Evolutionary conservation across 2,113 vertebrate species (phyloP).

Genomic region (Collichthys lucidus): DNA sequence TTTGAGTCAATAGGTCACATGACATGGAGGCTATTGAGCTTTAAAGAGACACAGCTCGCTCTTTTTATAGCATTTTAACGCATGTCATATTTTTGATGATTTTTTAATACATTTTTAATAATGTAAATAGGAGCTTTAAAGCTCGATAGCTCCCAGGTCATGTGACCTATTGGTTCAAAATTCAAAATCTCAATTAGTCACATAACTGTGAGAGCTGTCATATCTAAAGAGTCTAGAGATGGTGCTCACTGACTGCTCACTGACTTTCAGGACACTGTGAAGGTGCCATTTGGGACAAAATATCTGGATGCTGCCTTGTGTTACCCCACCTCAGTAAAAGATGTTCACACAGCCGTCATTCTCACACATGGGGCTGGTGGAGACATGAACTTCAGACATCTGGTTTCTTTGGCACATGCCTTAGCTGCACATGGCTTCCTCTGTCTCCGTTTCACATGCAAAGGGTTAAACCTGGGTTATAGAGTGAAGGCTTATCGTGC

Average conservation of each 20-base stretch:
- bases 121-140: no score
- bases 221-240: background rate
- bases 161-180: no score
- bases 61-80: no score
- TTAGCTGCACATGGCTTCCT: conserved; percentile 85
- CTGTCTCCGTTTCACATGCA: conserved; percentile 94
- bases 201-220: background rate
- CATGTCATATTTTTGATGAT: no score
- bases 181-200: no score
- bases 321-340: conserved; percentile 71
- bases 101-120: no score
- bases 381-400: conserved; percentile 91
- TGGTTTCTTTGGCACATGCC: conserved; percentile 86
- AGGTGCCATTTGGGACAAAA: conserved; percentile 90
- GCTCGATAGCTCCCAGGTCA: no score
- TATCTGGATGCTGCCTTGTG: conserved; percentile 87
- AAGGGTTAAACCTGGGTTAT: conserved; percentile 89
- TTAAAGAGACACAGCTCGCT: no score
- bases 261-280: conserved; percentile 85
- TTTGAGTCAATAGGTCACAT: no score
- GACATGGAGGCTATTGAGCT: no score
- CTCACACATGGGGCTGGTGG: conserved; percentile 94
- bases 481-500: conserved; percentile 89
- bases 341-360: conserved; percentile 82
- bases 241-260: background rate